Evolutionary conservation across 2,113 vertebrate species (phyloP).

Genomic region (Pantherophis guttatus): DNA sequence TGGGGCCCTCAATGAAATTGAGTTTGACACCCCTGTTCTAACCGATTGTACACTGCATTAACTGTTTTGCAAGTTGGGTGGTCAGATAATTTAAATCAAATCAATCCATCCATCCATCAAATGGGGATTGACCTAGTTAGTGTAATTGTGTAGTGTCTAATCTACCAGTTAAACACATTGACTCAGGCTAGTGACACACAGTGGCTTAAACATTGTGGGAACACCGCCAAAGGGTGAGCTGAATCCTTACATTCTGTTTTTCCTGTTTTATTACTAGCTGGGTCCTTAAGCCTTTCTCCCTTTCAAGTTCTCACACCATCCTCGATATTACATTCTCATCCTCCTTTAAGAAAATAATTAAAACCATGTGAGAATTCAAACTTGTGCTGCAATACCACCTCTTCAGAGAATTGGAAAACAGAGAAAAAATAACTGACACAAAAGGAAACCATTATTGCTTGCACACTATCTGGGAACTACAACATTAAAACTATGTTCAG

Average conservation of each 20-base stretch:
- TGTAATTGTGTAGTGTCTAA: not conserved
- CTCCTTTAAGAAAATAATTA: slow-evolving; percentile 10
- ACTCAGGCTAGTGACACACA: not conserved
- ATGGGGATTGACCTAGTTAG: not conserved
- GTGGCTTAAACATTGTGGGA: not conserved
- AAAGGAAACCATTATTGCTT: slow-evolving; percentile 14
- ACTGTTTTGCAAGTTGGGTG: not conserved
- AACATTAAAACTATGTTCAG: slow-evolving; percentile 10
- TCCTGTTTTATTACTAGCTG: not conserved
- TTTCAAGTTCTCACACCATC: not conserved
- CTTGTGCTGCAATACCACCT: not conserved
- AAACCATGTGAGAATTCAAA: slow-evolving; percentile 26
- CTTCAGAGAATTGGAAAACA: not conserved
- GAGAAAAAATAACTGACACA: not conserved
- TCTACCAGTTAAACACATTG: not conserved
- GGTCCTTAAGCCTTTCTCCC: not conserved
- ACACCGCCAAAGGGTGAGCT: not conserved
- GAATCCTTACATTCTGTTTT: not conserved
- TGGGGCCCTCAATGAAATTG: no score
- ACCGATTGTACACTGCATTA: not conserved
- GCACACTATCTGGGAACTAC: slow-evolving; percentile 3
- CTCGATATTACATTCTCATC: not conserved
- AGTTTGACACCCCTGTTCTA: not conserved
- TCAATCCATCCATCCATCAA: not conserved
- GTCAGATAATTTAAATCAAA: not conserved